Evolutionary conservation across 2,888 invertebrate genomes (phyloP).

Genomic region (Alloscopus bannaensis): DNA sequence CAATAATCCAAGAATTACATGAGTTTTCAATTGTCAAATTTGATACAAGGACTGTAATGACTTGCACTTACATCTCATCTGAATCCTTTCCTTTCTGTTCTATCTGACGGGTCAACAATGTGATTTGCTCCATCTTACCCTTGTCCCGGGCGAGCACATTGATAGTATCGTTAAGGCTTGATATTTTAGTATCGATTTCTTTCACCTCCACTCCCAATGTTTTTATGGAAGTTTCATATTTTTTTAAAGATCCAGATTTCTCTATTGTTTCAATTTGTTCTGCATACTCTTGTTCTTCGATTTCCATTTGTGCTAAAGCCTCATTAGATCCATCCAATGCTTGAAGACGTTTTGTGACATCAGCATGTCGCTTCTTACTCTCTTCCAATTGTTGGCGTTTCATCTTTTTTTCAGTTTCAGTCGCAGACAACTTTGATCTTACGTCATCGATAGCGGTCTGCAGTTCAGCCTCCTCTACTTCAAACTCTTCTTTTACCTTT

Average conservation of each 20-base stretch:
- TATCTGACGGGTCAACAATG: constrained; percentile 76
- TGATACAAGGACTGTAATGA: constrained; percentile 4
- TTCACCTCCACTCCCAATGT: constrained; percentile 82
- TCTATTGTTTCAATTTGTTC: constrained; percentile 64
- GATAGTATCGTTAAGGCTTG: constrained; percentile 78
- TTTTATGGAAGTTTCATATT: constrained; percentile 82
- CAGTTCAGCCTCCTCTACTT: constrained; percentile 78
- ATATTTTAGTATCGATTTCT: constrained; percentile 81
- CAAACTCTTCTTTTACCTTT: constrained; percentile 74
- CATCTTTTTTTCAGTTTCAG: constrained; percentile 82
- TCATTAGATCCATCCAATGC: constrained; percentile 73
- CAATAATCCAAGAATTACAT: constrained; percentile 22
- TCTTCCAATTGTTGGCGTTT: constrained; percentile 80
- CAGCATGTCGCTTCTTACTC: constrained; percentile 79
- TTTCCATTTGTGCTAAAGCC: constrained; percentile 79
- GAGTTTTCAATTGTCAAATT: constrained; percentile 22
- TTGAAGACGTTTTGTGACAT: constrained; percentile 79
- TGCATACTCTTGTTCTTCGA: constrained; percentile 83
- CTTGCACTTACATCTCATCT: constrained; percentile 65
- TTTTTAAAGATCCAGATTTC: constrained; percentile 62
- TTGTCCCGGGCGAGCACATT: constrained; percentile 83
- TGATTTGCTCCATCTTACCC: constrained; percentile 88
- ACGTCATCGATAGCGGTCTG: constrained; percentile 79
- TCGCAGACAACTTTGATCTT: constrained; percentile 78
- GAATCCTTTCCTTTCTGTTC: constrained; percentile 67